phyloP scores from a whole-genome alignment of 2,797 vertebrate species.

The Emydoidea blandingii region DNA sequence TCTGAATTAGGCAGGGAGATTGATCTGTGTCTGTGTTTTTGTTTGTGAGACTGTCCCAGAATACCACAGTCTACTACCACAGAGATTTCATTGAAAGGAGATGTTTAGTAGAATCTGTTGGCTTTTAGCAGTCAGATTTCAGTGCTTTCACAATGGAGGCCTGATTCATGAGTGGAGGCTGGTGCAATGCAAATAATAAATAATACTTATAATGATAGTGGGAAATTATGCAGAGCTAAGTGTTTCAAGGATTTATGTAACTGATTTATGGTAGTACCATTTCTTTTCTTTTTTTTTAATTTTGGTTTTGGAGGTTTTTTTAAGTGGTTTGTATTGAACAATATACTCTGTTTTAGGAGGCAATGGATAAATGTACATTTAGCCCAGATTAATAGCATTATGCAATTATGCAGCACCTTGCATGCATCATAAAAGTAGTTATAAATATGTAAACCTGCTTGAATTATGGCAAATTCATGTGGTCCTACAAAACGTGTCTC shows the following conservation, averaged over 20 bases:
- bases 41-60: background rate
- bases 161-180: background rate
- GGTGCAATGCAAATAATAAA: background rate
- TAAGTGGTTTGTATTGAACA: background rate
- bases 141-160: background rate
- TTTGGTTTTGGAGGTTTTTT: background rate
- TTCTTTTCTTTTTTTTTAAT: background rate
- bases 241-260: background rate
- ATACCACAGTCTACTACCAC: background rate
- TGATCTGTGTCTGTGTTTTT: background rate
- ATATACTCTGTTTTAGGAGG: slow-evolving; percentile 19
- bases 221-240: background rate
- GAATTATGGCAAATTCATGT: background rate
- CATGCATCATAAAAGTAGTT: background rate
- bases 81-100: background rate
- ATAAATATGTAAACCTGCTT: background rate
- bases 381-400: background rate
- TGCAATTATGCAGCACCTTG: background rate
- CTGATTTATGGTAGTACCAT: background rate
- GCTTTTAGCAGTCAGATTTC: background rate
- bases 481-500: slow-evolving; percentile 7
- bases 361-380: background rate
- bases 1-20: background rate
- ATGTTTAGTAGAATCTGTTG: background rate
- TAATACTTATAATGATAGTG: background rate